phyloP scores from a whole-genome alignment of 2,113 vertebrate genomes.

The Anarhynchus alexandrinus region DNA sequence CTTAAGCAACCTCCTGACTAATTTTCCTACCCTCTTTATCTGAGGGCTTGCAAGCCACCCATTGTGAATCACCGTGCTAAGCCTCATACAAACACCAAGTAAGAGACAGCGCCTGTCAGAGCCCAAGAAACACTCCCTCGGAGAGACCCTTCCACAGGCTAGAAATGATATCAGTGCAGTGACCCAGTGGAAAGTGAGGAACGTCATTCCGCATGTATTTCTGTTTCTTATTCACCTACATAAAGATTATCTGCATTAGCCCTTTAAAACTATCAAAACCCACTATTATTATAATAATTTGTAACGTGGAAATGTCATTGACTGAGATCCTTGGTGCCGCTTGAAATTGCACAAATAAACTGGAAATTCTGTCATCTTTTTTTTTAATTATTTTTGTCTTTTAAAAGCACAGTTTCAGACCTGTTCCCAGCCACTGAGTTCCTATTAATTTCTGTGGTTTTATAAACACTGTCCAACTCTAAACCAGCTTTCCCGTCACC shows the following conservation, averaged over 20 bases:
- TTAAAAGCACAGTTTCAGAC: not conserved
- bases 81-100: not conserved
- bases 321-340: not conserved
- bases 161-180: not conserved
- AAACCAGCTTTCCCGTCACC: not conserved
- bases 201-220: not conserved
- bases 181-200: not conserved
- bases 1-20: not conserved
- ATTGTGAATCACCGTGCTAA: not conserved
- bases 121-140: not conserved
- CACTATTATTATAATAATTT: not conserved
- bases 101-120: not conserved
- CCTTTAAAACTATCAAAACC: not conserved
- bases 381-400: not conserved
- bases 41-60: not conserved
- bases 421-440: not conserved
- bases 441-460: constrained; percentile 17
- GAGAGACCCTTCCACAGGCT: not conserved
- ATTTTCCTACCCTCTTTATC: not conserved
- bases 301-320: not conserved
- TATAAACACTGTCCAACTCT: not conserved
- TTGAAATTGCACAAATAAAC: not conserved
- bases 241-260: not conserved
- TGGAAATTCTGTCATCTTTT: not conserved
- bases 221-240: not conserved